These are phyloP conservation scores for Conger conger DNA, from an alignment of 2,113 vertebrate species.

Conservation along the genomic window DNA sequence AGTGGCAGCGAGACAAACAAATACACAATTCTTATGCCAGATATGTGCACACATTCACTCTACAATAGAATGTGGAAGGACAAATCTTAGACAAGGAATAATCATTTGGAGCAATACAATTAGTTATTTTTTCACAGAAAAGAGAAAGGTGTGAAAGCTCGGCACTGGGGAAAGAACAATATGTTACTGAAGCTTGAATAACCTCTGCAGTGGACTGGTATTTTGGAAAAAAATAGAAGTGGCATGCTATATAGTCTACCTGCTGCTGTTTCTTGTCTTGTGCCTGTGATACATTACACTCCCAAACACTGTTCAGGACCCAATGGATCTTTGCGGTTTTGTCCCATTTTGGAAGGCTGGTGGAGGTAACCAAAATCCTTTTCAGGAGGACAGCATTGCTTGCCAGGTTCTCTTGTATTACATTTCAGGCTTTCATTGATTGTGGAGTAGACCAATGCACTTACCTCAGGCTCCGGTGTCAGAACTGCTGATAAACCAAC, in stretches of 20 bases:
- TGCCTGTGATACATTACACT: slow-evolving; percentile 3
- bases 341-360: slow-evolving; percentile 19
- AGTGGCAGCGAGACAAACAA: neutral
- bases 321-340: slow-evolving; percentile 4
- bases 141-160: neutral
- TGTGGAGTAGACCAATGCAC: slow-evolving; percentile 41
- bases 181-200: neutral
- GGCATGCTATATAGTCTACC: neutral
- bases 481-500: slow-evolving; percentile 30
- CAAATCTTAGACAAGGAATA: neutral
- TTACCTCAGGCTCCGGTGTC: slow-evolving; percentile 50
- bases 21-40: neutral
- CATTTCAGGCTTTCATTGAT: slow-evolving; percentile 54
- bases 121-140: neutral
- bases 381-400: slow-evolving; percentile 25
- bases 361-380: slow-evolving; percentile 16
- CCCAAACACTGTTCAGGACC: neutral
- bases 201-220: neutral
- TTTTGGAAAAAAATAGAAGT: neutral
- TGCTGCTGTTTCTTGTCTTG: neutral
- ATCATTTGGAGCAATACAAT: neutral
- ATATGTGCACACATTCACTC: neutral
- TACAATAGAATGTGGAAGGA: neutral
- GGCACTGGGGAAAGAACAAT: neutral
- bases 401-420: slow-evolving; percentile 40